These are phyloP conservation scores for Dreissena polymorpha DNA, from an alignment of 1,140 invertebrate species.

Conservation along the genomic window DNA sequence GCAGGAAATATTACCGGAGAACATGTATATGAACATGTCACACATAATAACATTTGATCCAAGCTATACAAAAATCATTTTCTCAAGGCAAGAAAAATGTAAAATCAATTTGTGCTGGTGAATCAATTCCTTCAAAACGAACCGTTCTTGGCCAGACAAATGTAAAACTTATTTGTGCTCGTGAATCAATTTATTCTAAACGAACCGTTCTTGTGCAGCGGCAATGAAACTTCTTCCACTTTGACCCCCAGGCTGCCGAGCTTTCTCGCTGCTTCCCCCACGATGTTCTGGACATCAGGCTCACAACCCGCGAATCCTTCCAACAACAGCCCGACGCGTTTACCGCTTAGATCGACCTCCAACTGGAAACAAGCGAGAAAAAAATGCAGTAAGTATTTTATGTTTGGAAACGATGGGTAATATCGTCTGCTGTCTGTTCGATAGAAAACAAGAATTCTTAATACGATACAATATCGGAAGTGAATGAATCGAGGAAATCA, in stretches of 20 bases:
- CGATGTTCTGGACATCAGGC: slow-evolving; percentile 54
- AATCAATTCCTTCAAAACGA: not conserved
- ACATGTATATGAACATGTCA: too few relatives aligned
- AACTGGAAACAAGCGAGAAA: slow-evolving; percentile 45
- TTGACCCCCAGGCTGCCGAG: slow-evolving; percentile 42
- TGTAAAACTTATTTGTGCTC: too few relatives aligned
- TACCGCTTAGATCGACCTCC: slow-evolving; percentile 53
- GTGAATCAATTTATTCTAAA: not conserved
- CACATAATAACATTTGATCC: too few relatives aligned
- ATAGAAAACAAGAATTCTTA: not conserved
- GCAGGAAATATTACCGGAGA: too few relatives aligned
- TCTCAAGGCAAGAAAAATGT: too few relatives aligned
- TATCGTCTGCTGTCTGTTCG: too few relatives aligned
- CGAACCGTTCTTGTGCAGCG: slow-evolving; percentile 58
- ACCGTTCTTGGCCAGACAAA: slow-evolving; percentile 38
- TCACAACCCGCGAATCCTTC: slow-evolving; percentile 69
- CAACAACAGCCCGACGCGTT: slow-evolving; percentile 63
- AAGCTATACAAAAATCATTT: too few relatives aligned
- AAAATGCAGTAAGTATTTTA: too few relatives aligned
- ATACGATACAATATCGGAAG: too few relatives aligned
- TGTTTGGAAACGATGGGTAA: too few relatives aligned
- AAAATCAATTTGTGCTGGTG: too few relatives aligned
- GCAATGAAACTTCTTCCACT: slow-evolving; percentile 61
- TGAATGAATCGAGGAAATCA: too few relatives aligned
- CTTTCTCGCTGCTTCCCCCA: slow-evolving; percentile 42